Conservation (phyloP, 2,797 vertebrate species). For the Fringilla coelebs region DNA sequence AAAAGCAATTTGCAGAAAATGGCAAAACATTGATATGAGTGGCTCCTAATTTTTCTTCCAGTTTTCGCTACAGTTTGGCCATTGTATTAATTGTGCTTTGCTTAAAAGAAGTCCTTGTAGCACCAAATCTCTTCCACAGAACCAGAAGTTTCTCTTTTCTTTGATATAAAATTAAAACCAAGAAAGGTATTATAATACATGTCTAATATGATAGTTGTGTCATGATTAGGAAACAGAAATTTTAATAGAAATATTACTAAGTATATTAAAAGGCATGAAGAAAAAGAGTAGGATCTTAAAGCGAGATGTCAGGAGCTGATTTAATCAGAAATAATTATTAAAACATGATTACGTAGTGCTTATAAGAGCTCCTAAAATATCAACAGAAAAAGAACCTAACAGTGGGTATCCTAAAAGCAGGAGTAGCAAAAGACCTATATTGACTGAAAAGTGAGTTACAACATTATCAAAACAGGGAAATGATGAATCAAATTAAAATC, state of each 20-base stretch:
- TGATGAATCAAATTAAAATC: neutral
- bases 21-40: neutral
- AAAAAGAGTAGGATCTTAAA: neutral
- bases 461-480: neutral
- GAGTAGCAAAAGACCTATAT: neutral
- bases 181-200: neutral
- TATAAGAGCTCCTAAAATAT: neutral
- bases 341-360: neutral
- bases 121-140: neutral
- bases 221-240: neutral
- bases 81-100: neutral
- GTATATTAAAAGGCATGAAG: neutral
- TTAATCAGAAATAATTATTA: neutral
- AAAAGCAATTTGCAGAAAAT: neutral
- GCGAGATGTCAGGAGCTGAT: neutral
- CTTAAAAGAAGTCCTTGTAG: neutral
- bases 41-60: neutral
- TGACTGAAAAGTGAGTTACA: neutral
- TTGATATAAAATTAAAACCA: neutral
- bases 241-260: neutral
- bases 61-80: neutral
- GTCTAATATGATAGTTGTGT: neutral
- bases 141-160: neutral
- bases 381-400: neutral
- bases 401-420: neutral